Conservation (phyloP, 2,888 invertebrate genomes). For the Germaria angustata region DNA sequence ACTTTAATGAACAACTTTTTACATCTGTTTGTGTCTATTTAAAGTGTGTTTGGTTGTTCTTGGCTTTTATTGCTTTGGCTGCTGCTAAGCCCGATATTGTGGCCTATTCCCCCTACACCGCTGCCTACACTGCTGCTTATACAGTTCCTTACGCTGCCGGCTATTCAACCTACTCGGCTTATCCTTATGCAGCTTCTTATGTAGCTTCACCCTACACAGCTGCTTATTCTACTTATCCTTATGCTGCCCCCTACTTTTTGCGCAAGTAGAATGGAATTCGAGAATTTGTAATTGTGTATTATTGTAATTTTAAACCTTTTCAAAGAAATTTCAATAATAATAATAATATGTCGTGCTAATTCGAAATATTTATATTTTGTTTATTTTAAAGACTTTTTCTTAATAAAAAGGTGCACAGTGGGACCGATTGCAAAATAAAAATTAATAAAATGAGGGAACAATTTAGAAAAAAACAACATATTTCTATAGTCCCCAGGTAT, state of each 20-base stretch:
- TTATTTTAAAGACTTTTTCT: no score
- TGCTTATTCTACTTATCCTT: constrained; percentile 73
- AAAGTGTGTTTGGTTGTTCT: constrained; percentile 66
- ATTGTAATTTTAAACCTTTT: no score
- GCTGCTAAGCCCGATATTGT: constrained; percentile 70
- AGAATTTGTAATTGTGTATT: constrained; percentile 6
- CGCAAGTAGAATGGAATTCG: constrained; percentile 48
- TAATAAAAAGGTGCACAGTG: no score
- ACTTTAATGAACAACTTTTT: not conserved
- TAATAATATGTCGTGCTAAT: no score
- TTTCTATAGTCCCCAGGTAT: no score
- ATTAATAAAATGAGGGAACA: no score
- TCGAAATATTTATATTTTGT: no score
- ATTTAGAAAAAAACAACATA: no score
- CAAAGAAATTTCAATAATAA: no score
- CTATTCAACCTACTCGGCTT: constrained; percentile 67
- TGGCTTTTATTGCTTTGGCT: constrained; percentile 68
- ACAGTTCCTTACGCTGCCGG: constrained; percentile 68
- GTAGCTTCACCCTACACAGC: constrained; percentile 71
- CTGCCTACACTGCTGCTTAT: constrained; percentile 67
- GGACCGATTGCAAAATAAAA: no score
- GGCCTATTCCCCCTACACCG: constrained; percentile 66
- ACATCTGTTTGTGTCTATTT: constrained; percentile 1
- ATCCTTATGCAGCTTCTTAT: constrained; percentile 68
- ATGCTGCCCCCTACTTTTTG: constrained; percentile 48